These are phyloP conservation scores for Cotesia congregata DNA, from an alignment of 2,888 invertebrate species.

Conservation along the genomic window DNA sequence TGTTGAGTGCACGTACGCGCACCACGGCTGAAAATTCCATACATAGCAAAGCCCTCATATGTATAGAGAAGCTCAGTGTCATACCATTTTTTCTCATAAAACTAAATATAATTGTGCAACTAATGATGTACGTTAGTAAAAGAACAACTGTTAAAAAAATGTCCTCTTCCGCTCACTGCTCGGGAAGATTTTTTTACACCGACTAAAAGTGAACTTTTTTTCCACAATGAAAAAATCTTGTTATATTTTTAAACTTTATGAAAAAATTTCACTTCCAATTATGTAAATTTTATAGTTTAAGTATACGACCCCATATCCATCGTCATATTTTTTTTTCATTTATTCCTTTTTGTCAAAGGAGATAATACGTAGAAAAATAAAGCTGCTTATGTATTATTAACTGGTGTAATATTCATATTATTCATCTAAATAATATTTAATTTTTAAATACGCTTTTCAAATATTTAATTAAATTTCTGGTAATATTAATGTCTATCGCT, in stretches of 20 bases:
- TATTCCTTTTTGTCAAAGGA: not conserved
- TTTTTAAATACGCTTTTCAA: not conserved
- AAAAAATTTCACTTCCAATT: not conserved
- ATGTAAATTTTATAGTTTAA: not conserved
- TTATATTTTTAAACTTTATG: not conserved
- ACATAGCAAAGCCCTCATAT: not conserved
- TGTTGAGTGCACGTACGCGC: not conserved
- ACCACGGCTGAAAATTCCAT: not conserved
- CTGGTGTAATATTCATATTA: not conserved
- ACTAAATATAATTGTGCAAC: slow-evolving; percentile 36
- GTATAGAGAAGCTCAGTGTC: not conserved
- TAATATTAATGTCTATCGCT: not conserved
- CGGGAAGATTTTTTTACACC: not conserved
- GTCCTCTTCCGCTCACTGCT: not conserved
- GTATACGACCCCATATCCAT: not conserved
- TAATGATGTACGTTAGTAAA: slow-evolving; percentile 32
- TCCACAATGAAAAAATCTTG: not conserved
- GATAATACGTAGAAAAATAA: not conserved
- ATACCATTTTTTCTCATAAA: slow-evolving; percentile 33
- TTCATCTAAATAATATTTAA: not conserved
- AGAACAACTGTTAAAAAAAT: not conserved
- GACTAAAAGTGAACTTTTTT: not conserved
- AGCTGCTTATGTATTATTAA: no score
- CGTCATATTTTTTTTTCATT: not conserved
- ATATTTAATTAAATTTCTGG: not conserved